Conservation (phyloP, 2,113 vertebrate species). For the Megaptera novaeangliae region DNA sequence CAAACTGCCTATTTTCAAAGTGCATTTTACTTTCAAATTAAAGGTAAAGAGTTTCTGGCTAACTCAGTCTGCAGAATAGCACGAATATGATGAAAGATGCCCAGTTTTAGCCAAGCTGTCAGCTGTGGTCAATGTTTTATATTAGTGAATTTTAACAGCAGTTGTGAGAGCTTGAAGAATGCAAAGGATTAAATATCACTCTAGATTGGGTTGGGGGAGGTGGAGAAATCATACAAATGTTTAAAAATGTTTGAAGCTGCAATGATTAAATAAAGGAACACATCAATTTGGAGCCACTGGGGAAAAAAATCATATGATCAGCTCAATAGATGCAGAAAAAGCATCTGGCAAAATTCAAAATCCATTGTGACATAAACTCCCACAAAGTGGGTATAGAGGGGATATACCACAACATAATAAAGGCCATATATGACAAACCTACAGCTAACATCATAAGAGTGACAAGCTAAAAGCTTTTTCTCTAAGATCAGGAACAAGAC, state of each 20-base stretch:
- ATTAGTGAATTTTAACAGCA: constrained; percentile 73
- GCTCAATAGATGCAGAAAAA: too few species aligned
- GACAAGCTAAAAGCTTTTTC: too few species aligned
- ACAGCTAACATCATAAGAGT: too few species aligned
- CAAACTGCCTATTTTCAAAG: constrained; percentile 72
- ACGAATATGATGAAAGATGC: constrained; percentile 75
- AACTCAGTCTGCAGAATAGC: constrained; percentile 47
- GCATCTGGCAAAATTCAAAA: too few species aligned
- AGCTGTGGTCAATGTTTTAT: constrained; percentile 74
- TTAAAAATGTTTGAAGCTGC: constrained; percentile 85
- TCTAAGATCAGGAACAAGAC: too few species aligned
- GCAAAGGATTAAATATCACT: constrained; percentile 80
- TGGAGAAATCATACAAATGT: constrained; percentile 76
- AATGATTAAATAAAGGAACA: constrained; percentile 89
- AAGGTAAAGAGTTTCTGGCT: constrained; percentile 75
- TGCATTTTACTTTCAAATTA: constrained; percentile 78
- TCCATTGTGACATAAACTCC: too few species aligned
- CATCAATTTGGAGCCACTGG: constrained; percentile 88
- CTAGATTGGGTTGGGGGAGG: constrained; percentile 64
- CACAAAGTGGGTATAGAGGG: too few species aligned
- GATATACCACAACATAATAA: too few species aligned
- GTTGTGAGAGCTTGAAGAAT: constrained; percentile 77
- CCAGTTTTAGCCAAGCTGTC: constrained; percentile 71
- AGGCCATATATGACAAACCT: too few species aligned
- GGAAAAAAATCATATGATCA: too few species aligned